A percentile compares a stretch with the other conserved stretches of the same genome.
These are phyloP conservation scores for Stenurella melanura DNA, from an alignment of 2,888 invertebrate genomes.

Conservation along the genomic window DNA sequence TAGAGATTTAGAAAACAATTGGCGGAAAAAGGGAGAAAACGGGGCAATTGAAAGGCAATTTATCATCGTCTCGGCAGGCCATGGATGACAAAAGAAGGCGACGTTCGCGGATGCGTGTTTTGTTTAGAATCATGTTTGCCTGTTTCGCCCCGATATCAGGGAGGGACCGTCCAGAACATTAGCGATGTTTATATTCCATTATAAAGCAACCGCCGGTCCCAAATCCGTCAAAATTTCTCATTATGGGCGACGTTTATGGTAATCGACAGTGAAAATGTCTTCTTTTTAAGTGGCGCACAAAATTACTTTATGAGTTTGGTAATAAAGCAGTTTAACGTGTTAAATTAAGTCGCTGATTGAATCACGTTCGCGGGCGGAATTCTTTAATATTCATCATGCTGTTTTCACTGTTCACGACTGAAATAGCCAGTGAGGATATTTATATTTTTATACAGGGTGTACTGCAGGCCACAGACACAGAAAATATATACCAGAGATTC, in stretches of 20 bases:
- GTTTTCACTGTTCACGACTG: background rate
- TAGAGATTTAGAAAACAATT: constrained; percentile 61
- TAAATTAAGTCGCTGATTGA: constrained; percentile 26
- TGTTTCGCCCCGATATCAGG: constrained; percentile 67
- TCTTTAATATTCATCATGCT: background rate
- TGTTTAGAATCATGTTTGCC: constrained; percentile 68
- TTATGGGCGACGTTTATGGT: constrained; percentile 39
- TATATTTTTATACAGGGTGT: background rate
- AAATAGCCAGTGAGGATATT: background rate
- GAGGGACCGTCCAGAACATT: constrained; percentile 58
- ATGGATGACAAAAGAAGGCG: constrained; percentile 69
- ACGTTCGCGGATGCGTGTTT: constrained; percentile 67
- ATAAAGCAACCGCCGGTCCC: constrained; percentile 48
- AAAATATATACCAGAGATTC: no score
- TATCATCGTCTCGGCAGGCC: constrained; percentile 72
- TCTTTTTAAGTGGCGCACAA: constrained; percentile 37
- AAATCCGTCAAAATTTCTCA: constrained; percentile 51
- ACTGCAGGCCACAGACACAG: no score
- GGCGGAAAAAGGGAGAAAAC: constrained; percentile 60
- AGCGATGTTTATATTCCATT: constrained; percentile 61
- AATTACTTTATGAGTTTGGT: constrained; percentile 34
- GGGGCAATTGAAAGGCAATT: constrained; percentile 71
- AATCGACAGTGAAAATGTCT: constrained; percentile 26
- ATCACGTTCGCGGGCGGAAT: background rate
- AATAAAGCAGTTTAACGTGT: constrained; percentile 25